A percentile compares a stretch with the other conserved stretches of the same genome.
phyloP scores from a whole-genome alignment of 2,888 invertebrate species.

The Petrolisthes cinctipes region DNA sequence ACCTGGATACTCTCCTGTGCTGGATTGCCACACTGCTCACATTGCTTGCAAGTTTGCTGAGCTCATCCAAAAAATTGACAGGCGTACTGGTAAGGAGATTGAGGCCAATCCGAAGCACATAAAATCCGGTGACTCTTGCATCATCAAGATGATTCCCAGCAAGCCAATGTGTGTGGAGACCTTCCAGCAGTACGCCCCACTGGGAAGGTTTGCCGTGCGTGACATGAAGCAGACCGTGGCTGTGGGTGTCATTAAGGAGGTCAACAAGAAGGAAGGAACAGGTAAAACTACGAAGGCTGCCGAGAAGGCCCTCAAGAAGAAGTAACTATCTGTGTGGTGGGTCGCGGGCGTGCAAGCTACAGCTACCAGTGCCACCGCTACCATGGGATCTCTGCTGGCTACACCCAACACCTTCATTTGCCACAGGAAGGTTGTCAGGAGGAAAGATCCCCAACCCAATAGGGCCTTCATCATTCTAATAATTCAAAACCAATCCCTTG shows the following conservation, averaged over 20 bases:
- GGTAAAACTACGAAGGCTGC: constrained; percentile 99
- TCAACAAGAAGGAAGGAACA: constrained; percentile 89
- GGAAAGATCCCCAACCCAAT: constrained; percentile 49
- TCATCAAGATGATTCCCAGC: constrained; percentile 90
- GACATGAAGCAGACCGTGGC: constrained; percentile 99
- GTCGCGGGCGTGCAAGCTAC: constrained; percentile 16
- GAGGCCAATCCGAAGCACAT: constrained; percentile 94
- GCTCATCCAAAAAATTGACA: constrained; percentile 98
- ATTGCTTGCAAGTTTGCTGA: constrained; percentile 99
- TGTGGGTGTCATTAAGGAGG: constrained; percentile 94
- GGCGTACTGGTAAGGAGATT: constrained; percentile 97
- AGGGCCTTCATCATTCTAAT: constrained; percentile 41
- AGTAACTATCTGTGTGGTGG: constrained; percentile 56
- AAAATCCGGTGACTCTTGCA: constrained; percentile 97
- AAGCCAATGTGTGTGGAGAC: constrained; percentile 99
- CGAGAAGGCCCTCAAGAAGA: constrained; percentile 94
- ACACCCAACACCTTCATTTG: constrained; percentile 50
- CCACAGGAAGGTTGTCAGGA: constrained; percentile 59
- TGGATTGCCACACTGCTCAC: constrained; percentile 99
- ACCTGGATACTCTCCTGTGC: constrained; percentile 98
- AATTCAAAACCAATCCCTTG: constrained; percentile 10
- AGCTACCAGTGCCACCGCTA: constrained; percentile 37
- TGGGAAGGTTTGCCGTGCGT: constrained; percentile 98
- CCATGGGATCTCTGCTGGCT: constrained; percentile 46
- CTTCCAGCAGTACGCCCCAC: constrained; percentile 96